These are phyloP conservation scores for Petrocephalus sullivani DNA, from an alignment of 2,797 vertebrate species.

Conservation along the genomic window DNA sequence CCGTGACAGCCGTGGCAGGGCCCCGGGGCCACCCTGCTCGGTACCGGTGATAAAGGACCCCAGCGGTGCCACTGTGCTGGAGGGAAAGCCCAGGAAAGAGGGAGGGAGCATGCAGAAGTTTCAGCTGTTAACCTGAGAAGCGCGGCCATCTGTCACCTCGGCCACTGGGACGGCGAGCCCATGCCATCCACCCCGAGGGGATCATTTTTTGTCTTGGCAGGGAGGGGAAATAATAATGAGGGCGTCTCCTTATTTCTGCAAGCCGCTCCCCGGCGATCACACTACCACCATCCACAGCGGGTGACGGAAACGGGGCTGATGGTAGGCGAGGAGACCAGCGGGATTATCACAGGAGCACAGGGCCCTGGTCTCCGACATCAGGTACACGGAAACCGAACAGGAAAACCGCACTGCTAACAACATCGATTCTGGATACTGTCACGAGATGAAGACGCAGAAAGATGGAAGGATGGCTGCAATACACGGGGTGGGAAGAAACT, in stretches of 20 bases:
- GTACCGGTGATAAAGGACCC: background rate
- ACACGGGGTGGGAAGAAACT: background rate
- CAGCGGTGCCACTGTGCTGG: background rate
- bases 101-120: background rate
- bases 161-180: background rate
- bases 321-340: background rate
- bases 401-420: constrained; percentile 1
- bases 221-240: background rate
- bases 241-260: background rate
- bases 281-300: background rate
- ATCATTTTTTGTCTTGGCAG: background rate
- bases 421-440: constrained; percentile 1
- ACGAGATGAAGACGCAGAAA: background rate
- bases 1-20: background rate
- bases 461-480: background rate
- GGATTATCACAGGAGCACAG: background rate
- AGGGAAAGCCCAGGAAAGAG: background rate
- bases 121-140: background rate
- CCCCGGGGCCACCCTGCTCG: background rate
- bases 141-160: background rate
- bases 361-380: background rate
- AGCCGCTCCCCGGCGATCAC: background rate
- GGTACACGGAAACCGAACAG: background rate
- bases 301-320: background rate
- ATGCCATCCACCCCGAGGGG: background rate